phyloP scores from a whole-genome alignment of 2,888 invertebrate genomes.

The Caenorhabditis becei region DNA sequence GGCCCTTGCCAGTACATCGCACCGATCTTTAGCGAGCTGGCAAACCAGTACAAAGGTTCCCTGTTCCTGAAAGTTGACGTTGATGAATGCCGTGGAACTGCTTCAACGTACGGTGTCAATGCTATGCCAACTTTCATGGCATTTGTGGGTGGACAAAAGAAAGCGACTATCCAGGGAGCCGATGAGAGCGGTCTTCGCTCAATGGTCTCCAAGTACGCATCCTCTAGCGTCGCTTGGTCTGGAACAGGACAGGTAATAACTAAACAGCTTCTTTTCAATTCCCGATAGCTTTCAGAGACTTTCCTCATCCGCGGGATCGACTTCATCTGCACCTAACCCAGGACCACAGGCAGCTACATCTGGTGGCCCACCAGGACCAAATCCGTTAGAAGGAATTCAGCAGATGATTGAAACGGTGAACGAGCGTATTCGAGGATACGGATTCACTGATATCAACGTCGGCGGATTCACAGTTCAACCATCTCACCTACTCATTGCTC shows the following conservation, averaged over 20 bases:
- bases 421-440: slow-evolving; percentile 48
- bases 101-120: slow-evolving; percentile 90
- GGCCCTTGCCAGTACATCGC: slow-evolving; percentile 96
- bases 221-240: slow-evolving; percentile 33
- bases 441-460: slow-evolving; percentile 38
- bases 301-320: slow-evolving; percentile 5
- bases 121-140: slow-evolving; percentile 99
- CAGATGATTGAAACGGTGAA: slow-evolving; percentile 41
- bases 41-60: slow-evolving; percentile 91
- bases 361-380: slow-evolving; percentile 21
- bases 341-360: not conserved
- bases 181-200: slow-evolving; percentile 40
- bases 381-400: slow-evolving; percentile 27
- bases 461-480: slow-evolving; percentile 63
- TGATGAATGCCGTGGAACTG: slow-evolving; percentile 85
- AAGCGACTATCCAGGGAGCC: slow-evolving; percentile 54
- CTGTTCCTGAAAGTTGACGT: slow-evolving; percentile 93
- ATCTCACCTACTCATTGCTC: slow-evolving; percentile 49
- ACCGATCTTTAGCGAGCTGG: slow-evolving; percentile 92
- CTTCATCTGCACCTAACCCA: slow-evolving; percentile 8
- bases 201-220: slow-evolving; percentile 48
- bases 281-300: slow-evolving; percentile 17
- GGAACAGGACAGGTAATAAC: slow-evolving; percentile 48
- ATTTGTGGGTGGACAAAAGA: slow-evolving; percentile 86
- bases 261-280: no score